These are phyloP conservation scores for Ciconia nigra DNA, from an alignment of 2,797 vertebrate species.

Conservation along the genomic window DNA sequence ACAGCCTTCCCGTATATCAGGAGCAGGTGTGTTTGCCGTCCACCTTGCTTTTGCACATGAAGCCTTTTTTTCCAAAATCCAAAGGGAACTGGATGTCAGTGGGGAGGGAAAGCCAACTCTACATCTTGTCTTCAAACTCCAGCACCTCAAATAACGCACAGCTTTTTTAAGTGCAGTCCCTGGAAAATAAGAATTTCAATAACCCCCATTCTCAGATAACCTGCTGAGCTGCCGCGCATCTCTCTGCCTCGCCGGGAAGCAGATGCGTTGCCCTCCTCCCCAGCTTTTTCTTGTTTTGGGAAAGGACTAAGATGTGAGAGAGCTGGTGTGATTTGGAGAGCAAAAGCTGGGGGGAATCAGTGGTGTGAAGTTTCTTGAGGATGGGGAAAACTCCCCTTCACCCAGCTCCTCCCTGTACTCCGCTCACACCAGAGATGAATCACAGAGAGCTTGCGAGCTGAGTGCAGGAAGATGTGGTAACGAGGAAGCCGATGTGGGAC, in stretches of 20 bases:
- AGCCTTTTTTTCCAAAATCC: neutral
- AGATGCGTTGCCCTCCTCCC: neutral
- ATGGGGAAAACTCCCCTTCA: neutral
- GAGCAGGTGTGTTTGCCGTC: neutral
- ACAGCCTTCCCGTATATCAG: neutral
- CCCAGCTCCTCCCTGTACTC: neutral
- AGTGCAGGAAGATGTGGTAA: neutral
- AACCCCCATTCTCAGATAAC: neutral
- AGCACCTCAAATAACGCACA: neutral
- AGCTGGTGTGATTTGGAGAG: neutral
- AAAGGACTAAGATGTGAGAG: neutral
- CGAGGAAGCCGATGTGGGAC: neutral
- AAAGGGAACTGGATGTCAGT: neutral
- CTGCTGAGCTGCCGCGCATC: neutral
- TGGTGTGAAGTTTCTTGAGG: neutral
- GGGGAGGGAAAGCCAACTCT: neutral
- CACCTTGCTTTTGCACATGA: neutral
- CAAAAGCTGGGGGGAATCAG: neutral
- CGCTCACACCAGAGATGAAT: neutral
- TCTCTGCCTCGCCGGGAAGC: neutral
- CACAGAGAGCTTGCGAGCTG: neutral
- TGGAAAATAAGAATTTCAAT: slow-evolving; percentile 40
- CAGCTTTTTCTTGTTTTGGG: neutral
- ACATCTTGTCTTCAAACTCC: slow-evolving; percentile 16
- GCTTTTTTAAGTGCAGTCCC: neutral